phyloP scores from a whole-genome alignment of 2,797 vertebrate species.

The Poecile montanus region DNA sequence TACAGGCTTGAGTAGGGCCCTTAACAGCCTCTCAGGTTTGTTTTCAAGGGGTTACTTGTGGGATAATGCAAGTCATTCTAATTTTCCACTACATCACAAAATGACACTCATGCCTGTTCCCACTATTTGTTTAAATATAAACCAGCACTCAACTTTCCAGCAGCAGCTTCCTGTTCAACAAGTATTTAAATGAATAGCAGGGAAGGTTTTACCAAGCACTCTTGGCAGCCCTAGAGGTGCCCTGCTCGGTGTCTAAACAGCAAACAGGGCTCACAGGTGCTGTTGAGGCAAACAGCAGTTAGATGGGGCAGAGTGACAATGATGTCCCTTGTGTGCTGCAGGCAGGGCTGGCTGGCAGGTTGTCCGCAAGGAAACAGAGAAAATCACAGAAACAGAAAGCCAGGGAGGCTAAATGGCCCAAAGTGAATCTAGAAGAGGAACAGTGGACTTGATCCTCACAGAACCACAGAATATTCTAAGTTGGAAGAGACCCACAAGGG shows the following conservation, averaged over 20 bases:
- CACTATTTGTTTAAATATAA: slow-evolving; percentile 40
- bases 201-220: background rate
- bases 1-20: background rate
- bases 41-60: background rate
- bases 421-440: background rate
- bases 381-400: background rate
- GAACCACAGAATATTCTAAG: background rate
- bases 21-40: background rate
- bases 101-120: background rate
- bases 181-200: slow-evolving; percentile 35
- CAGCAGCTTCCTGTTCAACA: slow-evolving; percentile 45
- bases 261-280: background rate
- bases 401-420: background rate
- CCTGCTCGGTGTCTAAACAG: background rate
- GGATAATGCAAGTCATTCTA: background rate
- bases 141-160: slow-evolving; percentile 16
- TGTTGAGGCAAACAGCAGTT: background rate
- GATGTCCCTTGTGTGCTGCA: background rate
- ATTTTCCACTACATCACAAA: slow-evolving; percentile 24
- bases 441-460: background rate
- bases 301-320: background rate
- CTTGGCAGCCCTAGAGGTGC: background rate
- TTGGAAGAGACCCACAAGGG: background rate
- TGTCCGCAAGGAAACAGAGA: background rate
- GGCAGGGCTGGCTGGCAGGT: background rate